Evolutionary conservation across 2,888 invertebrate genomes (phyloP).

Genomic region (Hyppa rectilinea): DNA sequence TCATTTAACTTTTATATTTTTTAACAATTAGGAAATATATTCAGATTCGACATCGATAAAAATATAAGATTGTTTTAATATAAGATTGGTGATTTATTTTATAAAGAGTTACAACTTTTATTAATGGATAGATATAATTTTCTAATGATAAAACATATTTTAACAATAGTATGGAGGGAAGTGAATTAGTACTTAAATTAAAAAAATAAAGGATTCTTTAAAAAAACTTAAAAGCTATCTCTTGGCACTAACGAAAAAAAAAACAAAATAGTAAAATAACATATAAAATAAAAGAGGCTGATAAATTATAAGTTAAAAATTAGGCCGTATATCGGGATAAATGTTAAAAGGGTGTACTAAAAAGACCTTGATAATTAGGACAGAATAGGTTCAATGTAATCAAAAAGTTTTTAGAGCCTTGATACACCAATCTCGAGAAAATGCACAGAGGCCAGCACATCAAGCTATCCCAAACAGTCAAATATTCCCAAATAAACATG

Average conservation of each 20-base stretch:
- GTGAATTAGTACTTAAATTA: not conserved
- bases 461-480: too few relatives aligned
- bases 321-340: slow-evolving; percentile 30
- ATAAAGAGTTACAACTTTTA: slow-evolving; percentile 7
- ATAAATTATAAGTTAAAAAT: slow-evolving; percentile 10
- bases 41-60: slow-evolving; percentile 41
- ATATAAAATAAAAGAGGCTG: not conserved
- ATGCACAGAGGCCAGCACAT: too few relatives aligned
- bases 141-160: slow-evolving; percentile 36
- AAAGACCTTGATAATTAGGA: not conserved
- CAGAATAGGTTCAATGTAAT: slow-evolving; percentile 1
- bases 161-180: slow-evolving; percentile 21
- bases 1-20: slow-evolving; percentile 60
- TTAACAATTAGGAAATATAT: slow-evolving; percentile 61
- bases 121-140: slow-evolving; percentile 6
- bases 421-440: not conserved
- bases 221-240: not conserved
- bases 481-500: too few relatives aligned
- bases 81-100: slow-evolving; percentile 8
- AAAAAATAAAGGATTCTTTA: not conserved
- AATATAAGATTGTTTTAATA: slow-evolving; percentile 35
- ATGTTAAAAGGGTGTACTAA: not conserved
- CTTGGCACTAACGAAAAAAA: not conserved
- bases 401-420: not conserved
- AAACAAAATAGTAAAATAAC: not conserved